A percentile compares a stretch with the other conserved stretches of the same genome.
Evolutionary conservation across 2,888 invertebrate genomes (phyloP).

Genomic region (Idaea straminata): DNA sequence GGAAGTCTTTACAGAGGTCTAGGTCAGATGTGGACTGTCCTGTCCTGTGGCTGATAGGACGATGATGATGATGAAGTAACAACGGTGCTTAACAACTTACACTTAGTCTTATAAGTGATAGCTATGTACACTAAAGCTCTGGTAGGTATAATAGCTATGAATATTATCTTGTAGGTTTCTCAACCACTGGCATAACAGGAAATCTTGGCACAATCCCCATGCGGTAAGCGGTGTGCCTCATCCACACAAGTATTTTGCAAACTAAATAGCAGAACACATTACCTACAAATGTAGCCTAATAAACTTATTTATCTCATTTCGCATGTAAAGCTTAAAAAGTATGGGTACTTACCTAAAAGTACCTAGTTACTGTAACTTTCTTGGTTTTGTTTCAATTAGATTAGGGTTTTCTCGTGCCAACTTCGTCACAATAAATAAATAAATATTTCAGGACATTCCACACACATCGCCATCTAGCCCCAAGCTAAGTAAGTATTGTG

Average conservation of each 20-base stretch:
- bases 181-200: constrained; percentile 55
- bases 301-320: not conserved
- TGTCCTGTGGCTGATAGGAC: too few species aligned
- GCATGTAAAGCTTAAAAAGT: not conserved
- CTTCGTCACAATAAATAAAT: not conserved
- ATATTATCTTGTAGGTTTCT: not conserved
- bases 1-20: too few species aligned
- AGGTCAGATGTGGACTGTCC: too few species aligned
- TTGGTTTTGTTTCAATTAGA: not conserved
- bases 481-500: too few species aligned
- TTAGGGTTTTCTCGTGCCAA: not conserved
- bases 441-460: not conserved
- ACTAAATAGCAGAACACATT: not conserved
- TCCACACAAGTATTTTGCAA: constrained; percentile 55
- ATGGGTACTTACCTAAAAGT: not conserved
- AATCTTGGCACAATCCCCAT: constrained; percentile 47
- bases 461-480: too few species aligned
- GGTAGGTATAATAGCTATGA: not conserved
- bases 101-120: not conserved
- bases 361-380: not conserved
- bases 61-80: too few species aligned
- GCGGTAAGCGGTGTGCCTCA: constrained; percentile 57
- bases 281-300: not conserved
- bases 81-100: too few species aligned
- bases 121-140: constrained; percentile 7